Conservation (phyloP, 2,888 invertebrate genomes). For the Chaitophorus viminalis region DNA sequence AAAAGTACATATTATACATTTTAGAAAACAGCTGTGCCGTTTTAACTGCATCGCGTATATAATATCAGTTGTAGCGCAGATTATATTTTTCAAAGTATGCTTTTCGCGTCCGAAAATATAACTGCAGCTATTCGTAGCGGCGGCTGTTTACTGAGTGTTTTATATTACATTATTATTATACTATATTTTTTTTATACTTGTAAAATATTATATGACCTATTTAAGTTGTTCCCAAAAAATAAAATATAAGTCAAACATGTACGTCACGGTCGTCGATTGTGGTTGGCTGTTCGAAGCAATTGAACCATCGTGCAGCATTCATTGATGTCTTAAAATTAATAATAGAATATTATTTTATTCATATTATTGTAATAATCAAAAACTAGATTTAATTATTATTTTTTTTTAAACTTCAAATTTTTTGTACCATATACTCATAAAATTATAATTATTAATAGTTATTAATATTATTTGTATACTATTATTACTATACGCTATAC, state of each 20-base stretch:
- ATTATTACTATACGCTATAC: conserved; percentile 9
- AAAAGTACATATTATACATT: neutral
- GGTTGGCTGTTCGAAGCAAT: neutral
- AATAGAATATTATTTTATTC: neutral
- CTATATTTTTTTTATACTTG: conserved; percentile 26
- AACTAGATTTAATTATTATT: conserved; percentile 34
- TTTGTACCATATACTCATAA: conserved; percentile 41
- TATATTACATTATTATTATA: conserved; percentile 29
- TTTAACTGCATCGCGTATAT: neutral
- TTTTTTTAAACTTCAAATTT: conserved; percentile 30
- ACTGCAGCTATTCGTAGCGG: neutral
- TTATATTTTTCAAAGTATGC: neutral
- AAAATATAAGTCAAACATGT: conserved; percentile 25
- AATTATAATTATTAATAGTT: conserved; percentile 34
- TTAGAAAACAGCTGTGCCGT: neutral
- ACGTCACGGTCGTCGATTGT: neutral
- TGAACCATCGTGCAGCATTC: conserved; percentile 14
- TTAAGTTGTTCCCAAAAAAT: conserved; percentile 62
- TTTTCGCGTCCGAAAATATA: neutral
- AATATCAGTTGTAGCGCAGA: neutral
- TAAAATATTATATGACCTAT: conserved; percentile 60
- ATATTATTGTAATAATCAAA: conserved; percentile 53
- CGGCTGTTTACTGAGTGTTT: neutral
- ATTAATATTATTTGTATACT: conserved; percentile 12
- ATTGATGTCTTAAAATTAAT: neutral